Percentiles rank a stretch among this genome's conserved stretches.
phyloP scores from a whole-genome alignment of 1,140 invertebrate species.

The Drosophila miranda region DNA sequence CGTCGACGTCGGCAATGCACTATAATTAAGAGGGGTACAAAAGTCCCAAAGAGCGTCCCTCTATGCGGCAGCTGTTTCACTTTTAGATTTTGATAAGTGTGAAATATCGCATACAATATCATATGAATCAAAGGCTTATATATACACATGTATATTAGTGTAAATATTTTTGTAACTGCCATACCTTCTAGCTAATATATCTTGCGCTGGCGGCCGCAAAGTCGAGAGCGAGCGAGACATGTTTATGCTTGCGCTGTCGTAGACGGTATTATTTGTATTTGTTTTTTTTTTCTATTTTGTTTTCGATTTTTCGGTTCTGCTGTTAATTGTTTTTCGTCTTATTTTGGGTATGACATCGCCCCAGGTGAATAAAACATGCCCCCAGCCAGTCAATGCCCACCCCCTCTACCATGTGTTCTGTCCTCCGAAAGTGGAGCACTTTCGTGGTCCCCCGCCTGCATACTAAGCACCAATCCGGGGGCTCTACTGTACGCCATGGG shows the following conservation, averaged over 20 bases:
- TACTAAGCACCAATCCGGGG: slow-evolving; percentile 29
- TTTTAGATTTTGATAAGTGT: too few relatives aligned
- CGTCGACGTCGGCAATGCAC: too few relatives aligned
- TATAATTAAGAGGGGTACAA: too few relatives aligned
- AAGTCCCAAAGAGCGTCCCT: too few relatives aligned
- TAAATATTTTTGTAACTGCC: too few relatives aligned
- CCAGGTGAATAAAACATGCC: slow-evolving; percentile 40
- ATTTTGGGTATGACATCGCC: slow-evolving; percentile 48
- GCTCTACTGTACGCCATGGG: slow-evolving; percentile 23
- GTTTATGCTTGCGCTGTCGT: slow-evolving; percentile 42
- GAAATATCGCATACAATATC: too few relatives aligned
- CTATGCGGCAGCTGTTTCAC: too few relatives aligned
- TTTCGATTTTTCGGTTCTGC: slow-evolving; percentile 20
- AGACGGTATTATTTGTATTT: slow-evolving; percentile 18
- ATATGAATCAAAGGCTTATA: too few relatives aligned
- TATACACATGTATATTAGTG: too few relatives aligned
- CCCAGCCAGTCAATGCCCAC: background rate
- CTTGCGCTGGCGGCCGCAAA: slow-evolving; percentile 4
- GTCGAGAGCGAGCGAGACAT: slow-evolving; percentile 24
- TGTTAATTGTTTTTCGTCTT: slow-evolving; percentile 38
- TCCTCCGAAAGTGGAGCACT: slow-evolving; percentile 46
- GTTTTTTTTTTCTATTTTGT: too few relatives aligned
- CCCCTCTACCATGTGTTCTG: slow-evolving; percentile 10
- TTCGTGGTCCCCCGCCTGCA: slow-evolving; percentile 45
- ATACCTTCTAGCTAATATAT: too few relatives aligned